Percentiles rank a stretch among this genome's conserved stretches.
Conservation (phyloP, 2,888 invertebrate species). For the Epistrophe grossulariae region DNA sequence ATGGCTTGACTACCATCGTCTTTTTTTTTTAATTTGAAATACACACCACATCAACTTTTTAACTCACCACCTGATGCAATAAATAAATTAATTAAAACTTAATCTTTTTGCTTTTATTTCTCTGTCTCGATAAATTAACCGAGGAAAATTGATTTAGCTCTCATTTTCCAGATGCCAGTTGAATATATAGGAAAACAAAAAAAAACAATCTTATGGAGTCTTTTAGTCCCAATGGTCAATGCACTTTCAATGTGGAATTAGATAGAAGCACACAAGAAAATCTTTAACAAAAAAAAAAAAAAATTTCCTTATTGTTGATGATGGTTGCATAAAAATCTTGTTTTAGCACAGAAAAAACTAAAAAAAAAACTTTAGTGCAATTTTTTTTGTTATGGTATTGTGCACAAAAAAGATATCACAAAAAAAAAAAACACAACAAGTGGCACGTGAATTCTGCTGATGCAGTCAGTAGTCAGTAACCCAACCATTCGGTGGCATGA, state of each 20-base stretch:
- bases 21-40: not conserved
- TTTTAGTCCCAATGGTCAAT: constrained; percentile 51
- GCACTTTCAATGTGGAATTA: constrained; percentile 56
- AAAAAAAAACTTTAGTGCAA: not conserved
- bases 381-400: constrained; percentile 55
- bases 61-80: constrained; percentile 21
- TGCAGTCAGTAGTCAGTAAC: not conserved
- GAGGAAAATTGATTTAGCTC: constrained; percentile 54
- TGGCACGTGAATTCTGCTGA: constrained; percentile 26
- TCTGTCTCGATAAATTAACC: constrained; percentile 25
- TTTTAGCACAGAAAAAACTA: constrained; percentile 31
- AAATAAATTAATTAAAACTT: constrained; percentile 53
- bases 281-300: not conserved
- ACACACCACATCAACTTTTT: not conserved
- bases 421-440: not conserved
- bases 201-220: not conserved
- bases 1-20: not conserved
- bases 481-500: constrained; percentile 30
- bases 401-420: constrained; percentile 46
- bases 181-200: not conserved
- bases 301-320: constrained; percentile 70
- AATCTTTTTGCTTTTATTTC: not conserved
- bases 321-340: constrained; percentile 70
- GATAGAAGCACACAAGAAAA: constrained; percentile 26
- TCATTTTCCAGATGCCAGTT: constrained; percentile 19